These are phyloP conservation scores for Mesocricetus auratus DNA, from an alignment of 2,113 vertebrate species.

Conservation along the genomic window DNA sequence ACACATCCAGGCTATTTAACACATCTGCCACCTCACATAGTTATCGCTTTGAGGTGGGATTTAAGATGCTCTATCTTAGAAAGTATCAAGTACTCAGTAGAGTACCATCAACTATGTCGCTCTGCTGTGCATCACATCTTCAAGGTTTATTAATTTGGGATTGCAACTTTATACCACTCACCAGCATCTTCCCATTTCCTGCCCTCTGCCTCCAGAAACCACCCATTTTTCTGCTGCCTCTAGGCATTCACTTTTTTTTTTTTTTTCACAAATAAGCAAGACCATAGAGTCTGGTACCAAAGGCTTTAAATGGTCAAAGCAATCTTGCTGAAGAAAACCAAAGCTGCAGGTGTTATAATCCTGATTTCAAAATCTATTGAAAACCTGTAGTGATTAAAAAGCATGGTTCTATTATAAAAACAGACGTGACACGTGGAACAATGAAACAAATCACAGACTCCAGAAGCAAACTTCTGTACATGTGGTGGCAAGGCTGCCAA, in stretches of 20 bases:
- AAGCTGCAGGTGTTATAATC: background rate
- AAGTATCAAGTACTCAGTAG: background rate
- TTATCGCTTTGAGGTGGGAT: background rate
- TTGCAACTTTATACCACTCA: background rate
- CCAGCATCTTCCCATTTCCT: background rate
- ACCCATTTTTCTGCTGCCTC: background rate
- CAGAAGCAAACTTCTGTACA: background rate
- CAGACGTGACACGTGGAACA: background rate
- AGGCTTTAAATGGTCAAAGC: background rate
- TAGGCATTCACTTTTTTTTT: background rate
- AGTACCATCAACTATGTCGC: background rate
- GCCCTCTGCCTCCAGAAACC: background rate
- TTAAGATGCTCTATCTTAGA: background rate
- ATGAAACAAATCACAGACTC: background rate
- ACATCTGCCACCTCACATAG: background rate
- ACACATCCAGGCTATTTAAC: background rate
- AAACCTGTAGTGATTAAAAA: background rate
- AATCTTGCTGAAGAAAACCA: background rate
- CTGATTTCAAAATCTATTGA: background rate
- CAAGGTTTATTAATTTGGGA: background rate
- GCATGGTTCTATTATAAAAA: background rate
- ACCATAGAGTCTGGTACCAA: background rate
- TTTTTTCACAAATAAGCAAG: background rate
- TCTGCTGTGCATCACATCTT: no score
- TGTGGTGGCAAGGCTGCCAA: background rate